Base-by-base conservation (phyloP, 2,888 invertebrate genomes). In the Lamproptera curius region DNA sequence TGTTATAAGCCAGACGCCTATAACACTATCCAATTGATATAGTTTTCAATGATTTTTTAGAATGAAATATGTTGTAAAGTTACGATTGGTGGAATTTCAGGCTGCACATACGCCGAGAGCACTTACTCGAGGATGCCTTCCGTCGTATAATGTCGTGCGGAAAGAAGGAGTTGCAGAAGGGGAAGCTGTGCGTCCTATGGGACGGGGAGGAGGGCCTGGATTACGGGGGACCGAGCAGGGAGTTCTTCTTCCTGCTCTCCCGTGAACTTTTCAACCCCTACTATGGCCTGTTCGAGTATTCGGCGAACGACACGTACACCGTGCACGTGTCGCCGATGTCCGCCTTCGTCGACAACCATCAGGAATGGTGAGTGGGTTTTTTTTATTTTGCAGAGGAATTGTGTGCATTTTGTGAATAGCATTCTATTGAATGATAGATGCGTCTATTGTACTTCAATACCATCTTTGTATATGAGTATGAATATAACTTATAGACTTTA, bases 191-290 rank as follows among this genome's bases (percentile, higher is more conserved):
- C 67, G 97, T 99, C 14, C 92, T 96, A 9, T 96, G 95, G 91
- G 95, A 95, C 71, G 97, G 97, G 42, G 99, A 99, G 74, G 98
- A 98, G 75, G 98, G 98, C 20, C 85, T 99, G 50, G 99, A 99
- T 87, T 99, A 99, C 78, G 98, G 99, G 36, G 99, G 99, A 0
- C 98, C 98, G 1, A 97, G 97, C 9, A 90, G 98, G 17, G 99
- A 99, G 85, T 98, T 99, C 87, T 99, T 99, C 91, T 98, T 98
- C 82, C 91, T 99, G 17, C 89, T 99, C n/a, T 98, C 98, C 0
- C 90, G 98, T 44, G 97, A 99, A 75, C 90, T 99, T 8, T 99
- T 99, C 87, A 98, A 99, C 89, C 99, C 99, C 0, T 98, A 98
- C 80, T 98, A 99, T 67, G 98, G 98, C 0, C 91, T 98, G 51